A percentile compares a stretch with the other conserved stretches of the same genome.
These are phyloP conservation scores for Lateolabrax maculatus DNA, from an alignment of 2,797 vertebrate genomes.

Conservation along the genomic window DNA sequence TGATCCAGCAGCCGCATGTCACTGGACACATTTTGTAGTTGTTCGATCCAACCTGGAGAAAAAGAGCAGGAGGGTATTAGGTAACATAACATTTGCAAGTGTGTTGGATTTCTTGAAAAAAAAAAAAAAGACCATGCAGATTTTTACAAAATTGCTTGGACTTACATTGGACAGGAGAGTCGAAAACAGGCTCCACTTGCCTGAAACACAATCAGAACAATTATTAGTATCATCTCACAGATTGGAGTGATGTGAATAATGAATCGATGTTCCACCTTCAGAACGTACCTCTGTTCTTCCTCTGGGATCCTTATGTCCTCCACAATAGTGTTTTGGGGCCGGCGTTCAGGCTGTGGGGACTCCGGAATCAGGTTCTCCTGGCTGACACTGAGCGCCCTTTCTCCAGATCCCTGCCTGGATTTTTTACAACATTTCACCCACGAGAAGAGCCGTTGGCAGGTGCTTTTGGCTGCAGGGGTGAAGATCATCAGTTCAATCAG, in stretches of 20 bases:
- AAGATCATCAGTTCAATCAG: slow-evolving; percentile 5
- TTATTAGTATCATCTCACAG: neutral
- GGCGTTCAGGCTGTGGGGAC: neutral
- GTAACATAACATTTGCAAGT: neutral
- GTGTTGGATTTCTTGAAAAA: neutral
- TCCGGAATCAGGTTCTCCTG: slow-evolving; percentile 9
- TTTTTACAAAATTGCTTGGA: neutral
- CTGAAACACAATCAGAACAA: slow-evolving; percentile 33
- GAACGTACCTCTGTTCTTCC: slow-evolving; percentile 22
- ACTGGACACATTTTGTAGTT: slow-evolving; percentile 52
- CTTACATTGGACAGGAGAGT: slow-evolving; percentile 31
- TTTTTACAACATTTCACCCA: slow-evolving; percentile 51
- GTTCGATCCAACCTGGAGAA: slow-evolving; percentile 67
- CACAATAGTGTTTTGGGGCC: slow-evolving; percentile 57
- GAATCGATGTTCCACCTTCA: neutral
- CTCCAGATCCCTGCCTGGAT: neutral
- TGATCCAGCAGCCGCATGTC: slow-evolving; percentile 60
- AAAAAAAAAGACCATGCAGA: too few species aligned
- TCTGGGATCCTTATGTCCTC: slow-evolving; percentile 9
- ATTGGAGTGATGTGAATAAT: too few species aligned
- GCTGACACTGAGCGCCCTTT: rapidly evolving
- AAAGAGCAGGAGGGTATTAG: neutral
- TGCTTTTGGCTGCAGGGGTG: slow-evolving; percentile 42
- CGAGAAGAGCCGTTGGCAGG: neutral
- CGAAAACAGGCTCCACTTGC: neutral